Base-by-base conservation (phyloP, 2,797 vertebrate genomes). In the Poeciliopsis turneri region DNA sequence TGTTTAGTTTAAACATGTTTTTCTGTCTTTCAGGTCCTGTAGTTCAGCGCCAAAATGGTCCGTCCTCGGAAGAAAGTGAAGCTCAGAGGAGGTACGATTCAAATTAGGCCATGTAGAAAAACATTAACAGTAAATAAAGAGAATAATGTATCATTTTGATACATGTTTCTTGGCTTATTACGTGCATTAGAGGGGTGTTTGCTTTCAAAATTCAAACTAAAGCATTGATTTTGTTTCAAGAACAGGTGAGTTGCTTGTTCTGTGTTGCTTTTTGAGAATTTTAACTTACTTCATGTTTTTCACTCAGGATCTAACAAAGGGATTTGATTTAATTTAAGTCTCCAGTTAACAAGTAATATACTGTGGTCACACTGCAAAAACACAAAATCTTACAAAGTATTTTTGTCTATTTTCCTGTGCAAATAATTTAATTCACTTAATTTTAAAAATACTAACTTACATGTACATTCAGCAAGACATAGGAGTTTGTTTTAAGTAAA, bases 21-120 rank as follows among this genome's bases (percentile, higher is more conserved):
- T 83, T 90, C 73, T 89, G 49, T 82, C 75, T 75, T 85, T 12
- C 86, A 99, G 98, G 98, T 95, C 97, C 97, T 90, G 95, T 96
- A 82, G 95, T 96, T 87, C 98, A 98, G 91, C 97, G 98, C 80
- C 98, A 99, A 95, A 99, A 99, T 95, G 98, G 98, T 86, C 97
- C 97, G 20, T 97, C 97, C 80, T 96, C 97, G 57, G 98, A 99
- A 74, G 98, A 99, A 88, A 95, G 93, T 92, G 98, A 99, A 92
- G 95, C 97, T 71, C 98, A 98, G 89, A 97, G 98, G 95, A 98
- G 98, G 98, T 98, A 94, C 75, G 61, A 51, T 72, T 71, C 20
- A 66, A 55, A 70, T 36, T 25, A 6, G 9, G 43, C 2, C 15
- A 59, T 59, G 57, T 33, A 49, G 16, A 33, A 25, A 18, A 28